Percentiles rank a stretch among this genome's conserved stretches.
Conservation (phyloP, 37 sponge, comb jelly and placozoan genomes). For the Eunapius fragilis region DNA sequence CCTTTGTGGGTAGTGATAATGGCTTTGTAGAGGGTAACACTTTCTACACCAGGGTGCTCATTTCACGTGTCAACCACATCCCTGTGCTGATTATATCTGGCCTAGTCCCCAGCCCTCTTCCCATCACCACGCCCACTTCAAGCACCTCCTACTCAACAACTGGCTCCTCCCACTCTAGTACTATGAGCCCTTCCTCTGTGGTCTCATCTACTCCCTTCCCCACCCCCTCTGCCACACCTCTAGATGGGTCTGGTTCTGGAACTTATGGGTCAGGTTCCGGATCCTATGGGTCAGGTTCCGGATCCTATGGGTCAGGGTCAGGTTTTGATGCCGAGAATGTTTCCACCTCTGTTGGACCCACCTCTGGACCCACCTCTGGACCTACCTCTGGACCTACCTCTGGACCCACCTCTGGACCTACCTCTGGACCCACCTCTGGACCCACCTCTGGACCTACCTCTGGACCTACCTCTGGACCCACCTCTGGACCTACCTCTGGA, state of each 20-base stretch:
- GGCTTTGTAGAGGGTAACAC: conserved; percentile 53
- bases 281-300: neutral
- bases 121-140: neutral
- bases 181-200: too few relatives aligned
- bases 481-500: too few relatives aligned
- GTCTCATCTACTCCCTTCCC: neutral
- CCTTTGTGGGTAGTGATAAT: conserved; percentile 76
- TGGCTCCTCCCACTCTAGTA: neutral
- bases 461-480: neutral
- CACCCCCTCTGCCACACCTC: neutral
- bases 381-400: too few relatives aligned
- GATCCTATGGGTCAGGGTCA: neutral
- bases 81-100: conserved; percentile 60
- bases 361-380: too few relatives aligned
- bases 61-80: conserved; percentile 76
- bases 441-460: too few relatives aligned
- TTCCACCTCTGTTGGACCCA: neutral
- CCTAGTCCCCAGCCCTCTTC: neutral
- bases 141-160: neutral
- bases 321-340: neutral
- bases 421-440: neutral
- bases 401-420: too few relatives aligned
- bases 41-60: conserved; percentile 47
- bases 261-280: neutral
- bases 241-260: neutral